Evolutionary conservation across 2,113 vertebrate genomes (phyloP).

Genomic region (Rhinoptilus africanus): DNA sequence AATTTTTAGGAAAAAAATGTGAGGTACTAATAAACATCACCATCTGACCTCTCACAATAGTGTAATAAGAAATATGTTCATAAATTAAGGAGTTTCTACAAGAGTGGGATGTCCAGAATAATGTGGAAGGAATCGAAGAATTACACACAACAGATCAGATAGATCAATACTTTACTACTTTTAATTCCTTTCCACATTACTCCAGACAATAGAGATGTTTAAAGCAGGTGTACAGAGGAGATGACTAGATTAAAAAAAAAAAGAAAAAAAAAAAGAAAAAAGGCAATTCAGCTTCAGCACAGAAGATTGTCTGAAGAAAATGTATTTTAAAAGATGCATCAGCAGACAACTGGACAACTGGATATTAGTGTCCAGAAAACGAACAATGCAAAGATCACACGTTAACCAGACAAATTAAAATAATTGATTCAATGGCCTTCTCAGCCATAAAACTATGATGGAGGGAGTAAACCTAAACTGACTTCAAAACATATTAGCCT

Average conservation of each 20-base stretch:
- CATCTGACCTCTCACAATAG: slow-evolving; percentile 70
- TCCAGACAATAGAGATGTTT: slow-evolving; percentile 68
- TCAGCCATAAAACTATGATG: neutral
- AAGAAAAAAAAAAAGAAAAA: neutral
- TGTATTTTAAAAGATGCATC: slow-evolving; percentile 22
- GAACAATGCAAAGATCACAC: neutral
- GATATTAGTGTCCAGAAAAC: neutral
- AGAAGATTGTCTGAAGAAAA: slow-evolving; percentile 46
- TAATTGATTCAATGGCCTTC: neutral
- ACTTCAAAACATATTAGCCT: neutral
- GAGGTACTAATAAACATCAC: slow-evolving; percentile 69
- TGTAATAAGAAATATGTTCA: slow-evolving; percentile 59
- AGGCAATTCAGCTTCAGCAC: slow-evolving; percentile 38
- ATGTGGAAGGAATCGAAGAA: slow-evolving; percentile 66
- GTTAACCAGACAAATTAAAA: neutral
- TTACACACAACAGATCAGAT: slow-evolving; percentile 19
- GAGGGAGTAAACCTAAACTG: neutral
- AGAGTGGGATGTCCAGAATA: slow-evolving; percentile 65
- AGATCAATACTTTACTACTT: neutral
- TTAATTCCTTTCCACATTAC: slow-evolving; percentile 69
- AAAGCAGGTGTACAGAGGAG: slow-evolving; percentile 26
- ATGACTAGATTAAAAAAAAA: neutral
- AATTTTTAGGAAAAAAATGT: slow-evolving; percentile 72
- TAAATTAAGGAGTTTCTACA: slow-evolving; percentile 32
- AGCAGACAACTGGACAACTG: neutral